Percentiles rank a stretch among this genome's conserved stretches.
Evolutionary conservation across 2,888 invertebrate genomes (phyloP).

Genomic region (Pyrocoelia pectoralis): DNA sequence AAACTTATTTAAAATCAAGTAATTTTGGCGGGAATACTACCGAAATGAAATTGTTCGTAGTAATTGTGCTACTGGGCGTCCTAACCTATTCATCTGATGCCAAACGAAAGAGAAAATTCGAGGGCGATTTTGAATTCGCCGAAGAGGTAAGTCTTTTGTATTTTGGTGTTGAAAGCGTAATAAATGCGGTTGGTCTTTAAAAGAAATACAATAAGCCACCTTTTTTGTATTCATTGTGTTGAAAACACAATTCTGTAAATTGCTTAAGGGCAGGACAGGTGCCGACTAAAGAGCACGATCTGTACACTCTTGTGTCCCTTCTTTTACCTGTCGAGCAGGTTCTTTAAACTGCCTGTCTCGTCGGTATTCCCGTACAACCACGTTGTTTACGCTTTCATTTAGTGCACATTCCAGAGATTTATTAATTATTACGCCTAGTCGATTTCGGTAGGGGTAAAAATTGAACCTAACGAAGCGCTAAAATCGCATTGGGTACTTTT

Average conservation of each 20-base stretch:
- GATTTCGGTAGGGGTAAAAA: conserved; percentile 3
- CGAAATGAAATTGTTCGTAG: conserved; percentile 61
- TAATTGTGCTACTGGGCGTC: conserved; percentile 57
- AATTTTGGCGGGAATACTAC: conserved; percentile 26
- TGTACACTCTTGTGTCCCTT: conserved; percentile 33
- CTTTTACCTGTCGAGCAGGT: conserved; percentile 49
- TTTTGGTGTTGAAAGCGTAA: conserved; percentile 13
- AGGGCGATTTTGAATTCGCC: conserved; percentile 81
- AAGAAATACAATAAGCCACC: conserved; percentile 15
- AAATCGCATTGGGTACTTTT: not conserved
- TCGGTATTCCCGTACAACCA: conserved; percentile 33
- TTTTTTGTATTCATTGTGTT: conserved; percentile 24
- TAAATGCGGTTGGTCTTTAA: conserved; percentile 17
- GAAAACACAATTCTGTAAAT: conserved; percentile 25
- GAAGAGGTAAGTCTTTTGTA: conserved; percentile 70
- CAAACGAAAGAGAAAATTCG: conserved; percentile 75
- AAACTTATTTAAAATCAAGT: conserved; percentile 19
- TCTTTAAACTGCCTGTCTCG: conserved; percentile 40
- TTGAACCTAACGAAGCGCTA: not conserved
- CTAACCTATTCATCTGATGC: conserved; percentile 58
- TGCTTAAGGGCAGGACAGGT: conserved; percentile 39
- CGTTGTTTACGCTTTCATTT: conserved; percentile 33
- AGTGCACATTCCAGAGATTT: conserved; percentile 7
- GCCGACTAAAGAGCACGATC: conserved; percentile 26
- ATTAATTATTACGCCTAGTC: conserved; percentile 7